Evolutionary conservation across 2,797 vertebrate genomes (phyloP).

Genomic region (Enteromius thamalakanensis): DNA sequence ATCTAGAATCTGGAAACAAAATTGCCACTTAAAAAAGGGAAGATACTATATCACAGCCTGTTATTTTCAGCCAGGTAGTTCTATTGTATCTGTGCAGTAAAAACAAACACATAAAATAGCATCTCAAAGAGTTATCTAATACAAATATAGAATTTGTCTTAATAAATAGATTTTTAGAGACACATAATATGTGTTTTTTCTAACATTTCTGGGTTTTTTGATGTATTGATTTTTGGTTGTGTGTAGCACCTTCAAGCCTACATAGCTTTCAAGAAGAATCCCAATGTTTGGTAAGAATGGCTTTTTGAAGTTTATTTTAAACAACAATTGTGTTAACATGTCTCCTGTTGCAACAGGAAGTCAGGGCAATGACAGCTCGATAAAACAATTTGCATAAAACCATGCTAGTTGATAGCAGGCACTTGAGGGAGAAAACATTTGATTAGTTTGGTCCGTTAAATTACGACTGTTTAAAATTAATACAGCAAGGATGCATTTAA

Average conservation of each 20-base stretch:
- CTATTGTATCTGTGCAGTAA: background rate
- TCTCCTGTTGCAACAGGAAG: background rate
- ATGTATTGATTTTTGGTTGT: background rate
- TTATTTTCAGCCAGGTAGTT: background rate
- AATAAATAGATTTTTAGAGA: background rate
- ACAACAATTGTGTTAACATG: background rate
- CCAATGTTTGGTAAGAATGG: background rate
- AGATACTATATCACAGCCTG: background rate
- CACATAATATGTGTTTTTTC: background rate
- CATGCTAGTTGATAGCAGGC: background rate
- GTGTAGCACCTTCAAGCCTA: background rate
- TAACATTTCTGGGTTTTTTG: background rate
- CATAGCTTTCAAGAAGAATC: background rate
- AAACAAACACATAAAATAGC: background rate
- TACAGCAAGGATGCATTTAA: background rate
- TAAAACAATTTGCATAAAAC: background rate
- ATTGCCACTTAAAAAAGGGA: background rate
- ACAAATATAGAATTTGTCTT: background rate
- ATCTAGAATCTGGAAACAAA: conserved; percentile 86
- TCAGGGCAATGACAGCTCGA: background rate
- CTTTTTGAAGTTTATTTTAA: background rate
- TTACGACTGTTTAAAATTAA: background rate
- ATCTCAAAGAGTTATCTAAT: background rate
- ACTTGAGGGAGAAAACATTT: background rate
- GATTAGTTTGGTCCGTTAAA: background rate